phyloP scores from a whole-genome alignment of 2,888 invertebrate genomes.

The Boloria euphrosyne region DNA sequence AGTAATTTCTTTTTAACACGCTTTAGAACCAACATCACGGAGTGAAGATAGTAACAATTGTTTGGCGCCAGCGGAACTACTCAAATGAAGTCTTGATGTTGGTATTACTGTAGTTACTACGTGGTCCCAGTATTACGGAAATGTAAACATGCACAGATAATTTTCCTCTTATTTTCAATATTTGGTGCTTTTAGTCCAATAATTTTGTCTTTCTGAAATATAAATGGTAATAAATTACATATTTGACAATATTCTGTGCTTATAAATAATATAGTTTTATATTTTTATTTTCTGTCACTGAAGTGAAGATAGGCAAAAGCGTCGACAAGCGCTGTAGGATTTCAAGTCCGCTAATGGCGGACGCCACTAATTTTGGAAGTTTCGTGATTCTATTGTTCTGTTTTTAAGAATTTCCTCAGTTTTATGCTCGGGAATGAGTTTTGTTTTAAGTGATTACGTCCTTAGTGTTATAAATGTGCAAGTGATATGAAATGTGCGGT shows the following conservation, averaged over 20 bases:
- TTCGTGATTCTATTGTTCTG: slow-evolving; percentile 81
- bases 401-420: slow-evolving; percentile 65
- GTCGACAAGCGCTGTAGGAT: slow-evolving; percentile 78
- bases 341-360: slow-evolving; percentile 81
- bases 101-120: slow-evolving; percentile 73
- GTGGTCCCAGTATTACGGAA: slow-evolving; percentile 76
- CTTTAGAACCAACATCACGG: neutral
- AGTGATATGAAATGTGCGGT: slow-evolving; percentile 78
- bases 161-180: slow-evolving; percentile 54
- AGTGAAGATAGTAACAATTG: slow-evolving; percentile 36
- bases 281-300: slow-evolving; percentile 69
- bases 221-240: slow-evolving; percentile 36
- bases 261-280: slow-evolving; percentile 40
- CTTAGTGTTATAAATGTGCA: slow-evolving; percentile 69
- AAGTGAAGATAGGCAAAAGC: slow-evolving; percentile 80
- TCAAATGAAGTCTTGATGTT: slow-evolving; percentile 54
- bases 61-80: slow-evolving; percentile 67
- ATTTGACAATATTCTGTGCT: slow-evolving; percentile 35
- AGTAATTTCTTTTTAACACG: neutral
- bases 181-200: slow-evolving; percentile 45
- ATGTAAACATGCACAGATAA: slow-evolving; percentile 77
- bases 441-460: slow-evolving; percentile 63
- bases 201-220: slow-evolving; percentile 40
- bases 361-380: slow-evolving; percentile 81
- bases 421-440: slow-evolving; percentile 68